Evolutionary conservation across 2,888 invertebrate genomes (phyloP).

Genomic region (Ashinkailepas kermadecensis): DNA sequence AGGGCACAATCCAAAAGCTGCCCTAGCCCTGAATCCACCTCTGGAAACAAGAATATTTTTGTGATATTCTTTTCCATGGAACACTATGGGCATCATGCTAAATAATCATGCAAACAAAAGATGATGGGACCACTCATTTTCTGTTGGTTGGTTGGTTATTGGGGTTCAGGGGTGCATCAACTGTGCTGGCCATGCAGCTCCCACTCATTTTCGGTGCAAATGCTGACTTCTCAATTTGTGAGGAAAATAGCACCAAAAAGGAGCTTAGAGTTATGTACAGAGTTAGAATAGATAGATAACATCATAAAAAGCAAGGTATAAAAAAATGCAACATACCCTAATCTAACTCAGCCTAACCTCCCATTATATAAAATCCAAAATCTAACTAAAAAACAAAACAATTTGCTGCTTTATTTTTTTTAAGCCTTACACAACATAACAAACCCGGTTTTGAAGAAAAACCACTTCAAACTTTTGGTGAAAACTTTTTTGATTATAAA

Average conservation of each 20-base stretch:
- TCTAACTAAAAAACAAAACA: too few species aligned
- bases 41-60: background rate
- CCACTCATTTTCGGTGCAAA: background rate
- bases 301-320: background rate
- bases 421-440: too few species aligned
- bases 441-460: too few species aligned
- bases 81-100: too few species aligned
- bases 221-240: background rate
- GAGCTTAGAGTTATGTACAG: background rate
- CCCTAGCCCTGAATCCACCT: too few species aligned
- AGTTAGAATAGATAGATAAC: background rate
- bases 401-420: too few species aligned
- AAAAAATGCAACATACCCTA: background rate
- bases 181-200: constrained; percentile 1
- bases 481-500: too few species aligned
- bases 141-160: too few species aligned
- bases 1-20: background rate
- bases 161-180: background rate
- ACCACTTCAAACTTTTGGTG: too few species aligned
- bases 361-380: background rate
- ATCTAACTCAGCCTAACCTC: background rate
- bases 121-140: too few species aligned
- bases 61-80: too few species aligned
- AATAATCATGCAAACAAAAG: too few species aligned
- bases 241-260: background rate